These are phyloP conservation scores for Parnassius apollo DNA, from an alignment of 2,888 invertebrate species.

Conservation along the genomic window DNA sequence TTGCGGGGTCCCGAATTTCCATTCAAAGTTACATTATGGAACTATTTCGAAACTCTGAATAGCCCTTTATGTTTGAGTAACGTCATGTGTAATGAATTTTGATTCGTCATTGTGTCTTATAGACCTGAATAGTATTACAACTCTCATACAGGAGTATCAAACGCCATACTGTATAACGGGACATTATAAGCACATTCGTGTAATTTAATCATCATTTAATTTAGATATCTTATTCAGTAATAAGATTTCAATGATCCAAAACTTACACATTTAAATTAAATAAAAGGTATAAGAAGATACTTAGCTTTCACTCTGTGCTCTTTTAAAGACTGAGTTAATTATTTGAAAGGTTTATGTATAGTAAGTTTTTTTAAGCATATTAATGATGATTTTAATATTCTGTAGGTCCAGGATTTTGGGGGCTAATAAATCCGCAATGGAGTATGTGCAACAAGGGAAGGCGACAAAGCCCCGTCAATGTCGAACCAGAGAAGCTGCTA, in stretches of 20 bases:
- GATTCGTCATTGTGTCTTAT: constrained; percentile 41
- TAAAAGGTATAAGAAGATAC: no score
- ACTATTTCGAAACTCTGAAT: constrained; percentile 48
- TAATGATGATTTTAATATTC: constrained; percentile 11
- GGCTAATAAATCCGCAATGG: constrained; percentile 98
- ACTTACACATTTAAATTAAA: no score
- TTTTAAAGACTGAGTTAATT: no score
- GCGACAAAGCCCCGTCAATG: constrained; percentile 97
- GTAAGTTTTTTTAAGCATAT: no score
- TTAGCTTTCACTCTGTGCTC: no score
- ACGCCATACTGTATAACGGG: background rate
- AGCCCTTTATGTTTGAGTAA: constrained; percentile 43
- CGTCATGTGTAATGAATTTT: constrained; percentile 39
- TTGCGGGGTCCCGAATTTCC: constrained; percentile 66
- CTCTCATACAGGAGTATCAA: background rate
- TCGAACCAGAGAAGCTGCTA: constrained; percentile 95
- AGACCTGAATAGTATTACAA: constrained; percentile 11
- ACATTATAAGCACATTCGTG: no score
- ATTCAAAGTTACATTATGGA: constrained; percentile 54
- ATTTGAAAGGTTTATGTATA: no score
- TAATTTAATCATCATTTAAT: no score
- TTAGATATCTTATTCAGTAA: no score
- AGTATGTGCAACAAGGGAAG: constrained; percentile 97
- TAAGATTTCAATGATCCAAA: no score
- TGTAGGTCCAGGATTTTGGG: constrained; percentile 98